phyloP scores from a whole-genome alignment of 2,888 invertebrate genomes.

The Caenorhabditis doughertyi region DNA sequence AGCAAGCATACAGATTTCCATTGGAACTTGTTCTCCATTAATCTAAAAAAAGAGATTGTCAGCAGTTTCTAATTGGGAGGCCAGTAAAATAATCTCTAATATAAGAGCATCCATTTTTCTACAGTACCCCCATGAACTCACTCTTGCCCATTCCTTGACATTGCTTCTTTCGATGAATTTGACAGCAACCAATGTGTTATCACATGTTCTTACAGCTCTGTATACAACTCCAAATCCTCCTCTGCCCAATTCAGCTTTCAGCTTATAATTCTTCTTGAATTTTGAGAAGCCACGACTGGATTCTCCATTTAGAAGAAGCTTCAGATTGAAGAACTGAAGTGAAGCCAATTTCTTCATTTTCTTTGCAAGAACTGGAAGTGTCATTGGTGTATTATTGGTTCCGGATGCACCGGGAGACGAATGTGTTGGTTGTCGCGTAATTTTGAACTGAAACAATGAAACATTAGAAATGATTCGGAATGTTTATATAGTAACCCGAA shows the following conservation, averaged over 20 bases:
- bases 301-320: slow-evolving; percentile 73
- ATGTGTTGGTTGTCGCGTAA: slow-evolving; percentile 50
- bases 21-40: slow-evolving; percentile 80
- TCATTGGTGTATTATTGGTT: slow-evolving; percentile 60
- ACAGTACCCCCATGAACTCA: slow-evolving; percentile 35
- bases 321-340: slow-evolving; percentile 70
- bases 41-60: slow-evolving; percentile 58
- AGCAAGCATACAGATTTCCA: slow-evolving; percentile 81
- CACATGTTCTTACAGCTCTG: slow-evolving; percentile 72
- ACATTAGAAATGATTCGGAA: neutral
- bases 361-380: slow-evolving; percentile 73
- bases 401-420: slow-evolving; percentile 52
- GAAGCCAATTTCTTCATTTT: slow-evolving; percentile 73
- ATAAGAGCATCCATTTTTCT: too few relatives aligned
- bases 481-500: slow-evolving; percentile 20
- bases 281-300: slow-evolving; percentile 78
- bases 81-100: too few relatives aligned
- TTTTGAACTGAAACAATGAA: slow-evolving; percentile 39
- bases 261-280: slow-evolving; percentile 79
- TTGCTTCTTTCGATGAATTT: slow-evolving; percentile 80
- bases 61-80: neutral
- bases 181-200: slow-evolving; percentile 79
- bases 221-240: slow-evolving; percentile 77
- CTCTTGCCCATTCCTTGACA: slow-evolving; percentile 78
- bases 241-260: slow-evolving; percentile 78